Base-by-base conservation (phyloP, 1,140 invertebrate genomes). In the Proales similis region DNA sequence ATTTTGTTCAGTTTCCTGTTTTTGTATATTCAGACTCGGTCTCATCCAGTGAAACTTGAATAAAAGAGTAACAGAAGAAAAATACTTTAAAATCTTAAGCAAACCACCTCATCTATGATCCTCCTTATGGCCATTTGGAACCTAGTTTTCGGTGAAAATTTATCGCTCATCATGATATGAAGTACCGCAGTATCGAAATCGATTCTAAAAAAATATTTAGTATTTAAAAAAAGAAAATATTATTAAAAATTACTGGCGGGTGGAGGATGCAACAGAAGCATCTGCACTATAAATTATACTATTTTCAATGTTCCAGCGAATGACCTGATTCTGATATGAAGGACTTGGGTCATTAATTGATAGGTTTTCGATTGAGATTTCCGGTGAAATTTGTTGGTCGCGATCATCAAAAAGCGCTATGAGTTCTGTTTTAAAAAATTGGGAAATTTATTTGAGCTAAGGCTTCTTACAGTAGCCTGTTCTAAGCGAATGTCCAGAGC, bases 61-160 rank as follows among this genome's bases (percentile, higher is more conserved):
- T 17, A 11, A 36, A 36, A 36, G 17, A 36, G 17, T 17, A 36
- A 36, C n/a, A 11, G 11, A n/a, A 36, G 33, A 11, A 36, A n/a
- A 36, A 36, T 36, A 11, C 11, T 11, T 11, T 36, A 36, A 36
- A 11, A 11, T 36, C 11, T 11, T 36, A 9, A 32, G 26, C 26
- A 45, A 22, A 11, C 24, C n/a, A 63, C 45, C 19, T 63, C 43
- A 38, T 33, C 43, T 29, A 63, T 48, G 17, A 63, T 12, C 30
- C 39, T 20, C 14, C 46, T 12, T 4, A 24, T 47, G 12, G 61
- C 43, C 61, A 63, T 63, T 63, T 22, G n/a, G 42, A 63, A 63
- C 42, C 45, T 48, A 12, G 61, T 63, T 17, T 33, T 47, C 5
- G 24, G 26, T 48, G 12, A 14, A 48, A 48, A 48, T 9, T 38